Conservation (phyloP, 2,888 invertebrate genomes). For the Scelioninae gen. 1 region DNA sequence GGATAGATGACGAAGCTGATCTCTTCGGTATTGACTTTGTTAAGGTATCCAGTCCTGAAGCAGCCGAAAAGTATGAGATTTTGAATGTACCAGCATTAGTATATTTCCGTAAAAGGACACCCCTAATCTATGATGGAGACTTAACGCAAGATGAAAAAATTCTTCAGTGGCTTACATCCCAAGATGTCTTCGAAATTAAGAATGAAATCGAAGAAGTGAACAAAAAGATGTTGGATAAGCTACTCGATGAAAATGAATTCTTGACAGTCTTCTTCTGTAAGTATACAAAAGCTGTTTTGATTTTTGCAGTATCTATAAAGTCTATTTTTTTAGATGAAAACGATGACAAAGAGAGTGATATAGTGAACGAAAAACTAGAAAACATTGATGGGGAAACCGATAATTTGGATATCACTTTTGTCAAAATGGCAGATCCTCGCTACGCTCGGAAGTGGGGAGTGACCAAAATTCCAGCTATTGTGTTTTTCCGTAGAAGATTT, state of each 20-base stretch:
- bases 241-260: slow-evolving; percentile 97
- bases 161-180: slow-evolving; percentile 95
- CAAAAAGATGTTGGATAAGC: slow-evolving; percentile 97
- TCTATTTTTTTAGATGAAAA: slow-evolving; percentile 89
- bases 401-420: slow-evolving; percentile 96
- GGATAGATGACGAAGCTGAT: slow-evolving; percentile 97
- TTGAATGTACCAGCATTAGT: slow-evolving; percentile 93
- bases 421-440: slow-evolving; percentile 95
- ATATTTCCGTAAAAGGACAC: slow-evolving; percentile 93
- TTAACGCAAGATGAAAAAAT: slow-evolving; percentile 93
- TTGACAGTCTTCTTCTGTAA: slow-evolving; percentile 97
- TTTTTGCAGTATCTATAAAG: not conserved
- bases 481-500: slow-evolving; percentile 95
- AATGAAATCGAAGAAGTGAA: slow-evolving; percentile 99
- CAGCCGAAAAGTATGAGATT: slow-evolving; percentile 92
- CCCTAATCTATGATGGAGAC: slow-evolving; percentile 95
- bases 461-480: slow-evolving; percentile 94
- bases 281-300: slow-evolving; percentile 80
- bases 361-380: slow-evolving; percentile 94
- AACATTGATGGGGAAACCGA: slow-evolving; percentile 98
- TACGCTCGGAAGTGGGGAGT: slow-evolving; percentile 98
- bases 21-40: slow-evolving; percentile 97
- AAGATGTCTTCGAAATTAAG: slow-evolving; percentile 97
- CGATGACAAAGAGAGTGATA: slow-evolving; percentile 91
- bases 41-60: slow-evolving; percentile 93